Percentiles rank a stretch among this genome's conserved stretches.
Evolutionary conservation across 2,797 vertebrate genomes (phyloP).

Genomic region (Sebastes baramenuke): DNA sequence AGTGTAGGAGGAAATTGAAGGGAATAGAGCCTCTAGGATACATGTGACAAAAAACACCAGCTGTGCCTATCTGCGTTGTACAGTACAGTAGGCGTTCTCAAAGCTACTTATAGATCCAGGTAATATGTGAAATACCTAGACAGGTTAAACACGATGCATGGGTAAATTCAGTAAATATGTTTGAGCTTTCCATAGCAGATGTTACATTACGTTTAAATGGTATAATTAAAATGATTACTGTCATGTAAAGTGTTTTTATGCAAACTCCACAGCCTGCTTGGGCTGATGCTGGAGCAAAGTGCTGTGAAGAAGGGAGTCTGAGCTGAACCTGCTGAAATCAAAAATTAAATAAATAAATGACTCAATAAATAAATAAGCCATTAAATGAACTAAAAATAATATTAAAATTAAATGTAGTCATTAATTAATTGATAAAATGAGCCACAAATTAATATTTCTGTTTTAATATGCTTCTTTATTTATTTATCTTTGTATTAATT

Average conservation of each 20-base stretch:
- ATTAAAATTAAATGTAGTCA: too few species aligned
- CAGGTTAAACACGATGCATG: background rate
- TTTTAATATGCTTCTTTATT: too few species aligned
- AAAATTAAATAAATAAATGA: too few species aligned
- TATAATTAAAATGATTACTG: background rate
- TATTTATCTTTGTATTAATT: too few species aligned
- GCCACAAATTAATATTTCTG: too few species aligned
- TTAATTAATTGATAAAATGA: too few species aligned
- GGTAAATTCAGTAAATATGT: background rate
- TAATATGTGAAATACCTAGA: background rate
- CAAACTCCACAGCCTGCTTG: background rate
- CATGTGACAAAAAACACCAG: constrained; percentile 13
- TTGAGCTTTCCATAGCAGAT: background rate
- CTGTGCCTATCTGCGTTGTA: background rate
- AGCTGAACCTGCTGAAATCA: background rate
- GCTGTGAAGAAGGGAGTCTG: background rate
- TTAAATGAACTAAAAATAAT: too few species aligned
- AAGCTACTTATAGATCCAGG: background rate
- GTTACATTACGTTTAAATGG: background rate
- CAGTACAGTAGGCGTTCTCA: background rate
- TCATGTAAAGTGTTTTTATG: background rate
- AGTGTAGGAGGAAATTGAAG: constrained; percentile 8
- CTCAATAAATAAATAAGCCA: too few species aligned
- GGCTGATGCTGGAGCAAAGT: background rate
- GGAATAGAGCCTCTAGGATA: background rate